Evolutionary conservation across 2,797 vertebrate species (phyloP), one percentile per base, ranked within the genome.

Genomic region (Ptychadena robeensis): DNA sequence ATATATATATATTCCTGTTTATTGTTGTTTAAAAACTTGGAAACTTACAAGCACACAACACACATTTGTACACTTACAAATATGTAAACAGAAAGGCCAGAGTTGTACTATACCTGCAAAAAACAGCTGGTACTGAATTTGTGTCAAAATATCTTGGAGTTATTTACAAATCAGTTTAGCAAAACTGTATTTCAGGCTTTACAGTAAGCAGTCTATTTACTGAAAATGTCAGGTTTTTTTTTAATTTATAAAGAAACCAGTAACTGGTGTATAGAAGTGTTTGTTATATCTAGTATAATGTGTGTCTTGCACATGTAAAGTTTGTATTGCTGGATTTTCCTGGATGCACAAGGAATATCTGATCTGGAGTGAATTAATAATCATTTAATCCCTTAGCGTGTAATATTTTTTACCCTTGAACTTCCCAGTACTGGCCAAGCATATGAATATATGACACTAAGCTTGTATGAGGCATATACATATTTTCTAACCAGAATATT

Each of bases 321-420:
- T 76, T 71, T 53, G 40, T 53, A 71, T 63, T 66, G 64, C 53
- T 27, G 78, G 83, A 85, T 85, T 85, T 80, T 57, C 37, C 32
- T 80, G 64, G 40, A 74, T 73, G 61, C 37, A 64, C 64, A 67
- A 14, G 18, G 30, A 76, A 70, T 64, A 66, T 53, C 38, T 85
- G 82, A 85, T 78, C 83, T 81, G 35, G 25, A 71, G 83, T 85
- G 83, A 80, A 85, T 85, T 80, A 71, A 76, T 85, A 85, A 81
- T 85, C 83, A 34, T 81, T 85, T 85, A 80, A 85, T 85, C 83
- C 72, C 34, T 64, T 71, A 80, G 48, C 53, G 64, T 75, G 38
- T 76, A 75, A 70, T 85, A 63, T 85, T 70, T 74, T 80, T 84
- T 84, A 80, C 61, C 82, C 76, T 79, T 83, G 75, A 70, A 64